Evolutionary conservation across 2,113 vertebrate species (phyloP), one percentile per base, ranked within the genome.

Genomic region (Chionis minor): DNA sequence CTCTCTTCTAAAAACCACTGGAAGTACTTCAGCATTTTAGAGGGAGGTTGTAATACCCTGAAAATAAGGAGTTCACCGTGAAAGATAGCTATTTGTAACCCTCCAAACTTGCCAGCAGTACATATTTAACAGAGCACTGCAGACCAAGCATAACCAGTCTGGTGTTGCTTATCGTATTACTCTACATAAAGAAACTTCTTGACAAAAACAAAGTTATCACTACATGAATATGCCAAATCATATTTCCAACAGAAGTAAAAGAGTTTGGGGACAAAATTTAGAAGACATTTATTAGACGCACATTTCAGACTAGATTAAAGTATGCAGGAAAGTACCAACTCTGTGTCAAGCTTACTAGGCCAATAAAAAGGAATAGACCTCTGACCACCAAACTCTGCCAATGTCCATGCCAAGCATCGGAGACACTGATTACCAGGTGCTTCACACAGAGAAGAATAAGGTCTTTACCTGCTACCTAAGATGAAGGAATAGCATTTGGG

Each of bases 1-100:
- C 0, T 32, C 44, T 96, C 74, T 79, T 86, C 91, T 67, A 61
- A 89, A 95, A 95, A 51, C 21, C 62, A 81, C 9, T 81, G 69
- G 44, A 93, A 92, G 33, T 56, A 81, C 35, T 84, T 92, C 65
- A 86, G 80, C 69, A 81, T 93, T 97, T 91, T 69, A 74, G 16
- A 84, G 33, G 12, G 33, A 94, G 33, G 65, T 28, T 65, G 51
- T 71, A 96, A 89, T 59, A 92, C 44, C 27, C 80, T 44, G 24
- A 63, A 92, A 94, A 93, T 71, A 91, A 56, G 56, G 28, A 78
- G n/a, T 90, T 86, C 30, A 63, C 44, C n/a, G 71, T 59, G 42
- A 86, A 81, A 90, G 21, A 71, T 0, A 33, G 38, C 12, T 81
- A 78, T 74, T 58, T 74, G 44, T 71, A 89, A 66, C 33, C 61